Evolutionary conservation across 2,888 invertebrate genomes (phyloP), one percentile per base, ranked within the genome.

Genomic region (Lagria hirta): DNA sequence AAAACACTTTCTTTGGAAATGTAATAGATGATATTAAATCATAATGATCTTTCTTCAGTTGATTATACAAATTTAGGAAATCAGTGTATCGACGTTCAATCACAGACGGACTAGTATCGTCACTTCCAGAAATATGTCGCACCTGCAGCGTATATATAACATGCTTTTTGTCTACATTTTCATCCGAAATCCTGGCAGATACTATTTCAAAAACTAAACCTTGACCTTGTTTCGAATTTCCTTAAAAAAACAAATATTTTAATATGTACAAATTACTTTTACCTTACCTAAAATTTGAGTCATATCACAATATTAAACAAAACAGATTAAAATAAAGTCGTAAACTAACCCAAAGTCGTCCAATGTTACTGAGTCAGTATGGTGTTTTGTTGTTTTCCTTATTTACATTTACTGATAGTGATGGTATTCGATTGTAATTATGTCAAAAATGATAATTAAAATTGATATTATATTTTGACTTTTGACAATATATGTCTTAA

Each of bases 41-140:
- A 1, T 84, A 78, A 63, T 75, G 73, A 30, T 79, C 79, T 47
- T 77, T 80, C 56, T 77, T 81, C 13, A 87, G 68, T 2, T 75
- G 73, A 51, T 75, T 77, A 61, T 81, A 85, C 2, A 87, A 71
- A 47, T 79, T 79, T 33, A 81, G 70, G 64, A 86, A 87, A 57
- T 86, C 81, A 4, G 85, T 84, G 65, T 87, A 87, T 54, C 86
- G 75, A 34, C 86, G 72, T 59, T 85, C 83, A 29, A 86, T 80
- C 46, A 76, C 76, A 0, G 79, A 81, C 10, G 85, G 82, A 18
- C 74, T 60, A 20, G 55, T 66, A 68, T 85, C 84, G 49, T 72
- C 70, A 51, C 68, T 73, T 10, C 73, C 70, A n/a, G 76, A 73
- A 54, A 80, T 77, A 60, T 79, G 82, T 21, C 80, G 72, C 17